phyloP scores from a whole-genome alignment of 53 echinoderm and acorn worm species.

The Temnopleurus reevesii region DNA sequence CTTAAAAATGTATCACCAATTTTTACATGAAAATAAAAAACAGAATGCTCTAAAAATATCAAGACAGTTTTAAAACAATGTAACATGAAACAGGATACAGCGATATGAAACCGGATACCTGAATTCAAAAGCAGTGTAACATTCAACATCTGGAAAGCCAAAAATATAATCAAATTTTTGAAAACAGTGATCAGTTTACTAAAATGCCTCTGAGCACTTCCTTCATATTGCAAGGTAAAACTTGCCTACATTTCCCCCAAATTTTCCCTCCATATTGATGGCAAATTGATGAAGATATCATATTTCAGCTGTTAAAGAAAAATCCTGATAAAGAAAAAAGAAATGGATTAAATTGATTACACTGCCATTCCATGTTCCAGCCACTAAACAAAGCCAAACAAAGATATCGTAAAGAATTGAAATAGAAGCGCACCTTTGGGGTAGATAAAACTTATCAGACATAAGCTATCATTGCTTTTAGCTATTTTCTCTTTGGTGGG shows the following conservation, averaged over 20 bases:
- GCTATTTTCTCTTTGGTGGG: not conserved
- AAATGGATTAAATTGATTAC: conserved; percentile 22
- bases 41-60: too few species aligned
- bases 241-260: not conserved
- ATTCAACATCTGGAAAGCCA: not conserved
- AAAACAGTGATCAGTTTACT: conserved; percentile 22
- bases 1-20: too few species aligned
- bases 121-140: not conserved
- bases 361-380: not conserved
- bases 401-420: not conserved
- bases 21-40: too few species aligned
- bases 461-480: conserved; percentile 7
- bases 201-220: not conserved
- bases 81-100: not conserved
- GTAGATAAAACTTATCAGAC: not conserved
- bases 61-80: too few species aligned
- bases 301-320: not conserved
- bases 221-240: not conserved
- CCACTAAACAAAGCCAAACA: not conserved
- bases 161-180: conserved; percentile 26
- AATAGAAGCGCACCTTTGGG: not conserved
- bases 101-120: not conserved
- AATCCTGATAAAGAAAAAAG: not conserved
- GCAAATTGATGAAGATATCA: conserved; percentile 32
- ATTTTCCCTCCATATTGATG: not conserved